Evolutionary conservation across 1,140 invertebrate species (phyloP), one percentile per base, ranked within the genome.

Genomic region (Bombus breviceps): DNA sequence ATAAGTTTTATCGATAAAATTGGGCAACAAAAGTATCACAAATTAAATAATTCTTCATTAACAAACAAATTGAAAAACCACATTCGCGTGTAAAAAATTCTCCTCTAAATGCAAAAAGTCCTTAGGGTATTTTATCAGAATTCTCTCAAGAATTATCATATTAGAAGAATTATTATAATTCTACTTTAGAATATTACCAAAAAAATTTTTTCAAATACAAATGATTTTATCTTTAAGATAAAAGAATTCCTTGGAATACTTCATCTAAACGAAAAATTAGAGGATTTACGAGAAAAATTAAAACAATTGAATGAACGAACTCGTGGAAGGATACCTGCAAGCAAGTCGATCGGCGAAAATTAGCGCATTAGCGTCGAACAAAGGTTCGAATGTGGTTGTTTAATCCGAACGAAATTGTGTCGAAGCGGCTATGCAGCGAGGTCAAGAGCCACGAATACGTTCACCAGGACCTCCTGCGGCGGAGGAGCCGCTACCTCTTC

Each of bases 361-460:
- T 37, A 34, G 37, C 28, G 57, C 32, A 4, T 57, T 75, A 15
- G 47, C 2, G 73, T 47, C 1, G 47, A 6, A 75, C 22, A 75
- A 75, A 75, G 47, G 10, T 25, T 37, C 47, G 73, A 53, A 32
- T 12, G 37, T 12, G 25, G 34, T 22, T 68, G 66, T 37, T 68
- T 68, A 37, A 37, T 68, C 75, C 6, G 53, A 68, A 47, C 32
- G 64, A 80, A 80, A 68, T 80, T 80, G 66, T 71, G 78, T 68
- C 78, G 66, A 53, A 71, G 66, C 34, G 28, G n/a, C 41, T 0
- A 25, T 25, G 28, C 47, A 25, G 32, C 5, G 78, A 69, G 68
- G 68, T 69, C 43, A 72, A 72, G 79, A 71, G 47, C 64, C 64
- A 81, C 28, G 68, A 34, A 72, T 72, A 72, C 79, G 79, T 81